Conservation (phyloP, 2,113 vertebrate genomes). For the Rhinichthys klamathensis region DNA sequence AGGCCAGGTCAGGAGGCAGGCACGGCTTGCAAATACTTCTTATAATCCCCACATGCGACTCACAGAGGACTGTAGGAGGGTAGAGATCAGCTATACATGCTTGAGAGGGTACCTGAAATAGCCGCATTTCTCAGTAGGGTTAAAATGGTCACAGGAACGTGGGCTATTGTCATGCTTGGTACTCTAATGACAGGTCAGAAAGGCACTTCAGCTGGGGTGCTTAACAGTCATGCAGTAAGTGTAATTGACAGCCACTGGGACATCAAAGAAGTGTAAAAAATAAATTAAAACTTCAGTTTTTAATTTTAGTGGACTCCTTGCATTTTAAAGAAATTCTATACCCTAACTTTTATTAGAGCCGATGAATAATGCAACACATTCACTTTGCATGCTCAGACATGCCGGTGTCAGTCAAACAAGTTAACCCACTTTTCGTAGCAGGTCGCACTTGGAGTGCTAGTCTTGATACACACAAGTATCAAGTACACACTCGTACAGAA, state of each 20-base stretch:
- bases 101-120: constrained; percentile 69
- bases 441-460: constrained; percentile 11
- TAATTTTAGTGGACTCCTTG: background rate
- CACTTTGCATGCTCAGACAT: constrained; percentile 31
- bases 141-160: constrained; percentile 57
- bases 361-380: constrained; percentile 23
- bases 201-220: background rate
- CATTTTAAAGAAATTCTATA: background rate
- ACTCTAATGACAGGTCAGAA: constrained; percentile 40
- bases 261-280: no score
- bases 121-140: constrained; percentile 66
- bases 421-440: constrained; percentile 46
- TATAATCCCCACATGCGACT: constrained; percentile 72
- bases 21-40: constrained; percentile 67
- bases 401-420: constrained; percentile 38
- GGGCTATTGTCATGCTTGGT: constrained; percentile 22
- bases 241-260: background rate
- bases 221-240: constrained; percentile 4
- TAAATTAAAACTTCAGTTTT: background rate
- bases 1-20: constrained; percentile 67
- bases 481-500: background rate
- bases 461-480: constrained; percentile 26
- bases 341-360: background rate
- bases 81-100: constrained; percentile 40
- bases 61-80: constrained; percentile 29